These are phyloP conservation scores for Mastigias papua DNA, from an alignment of 30 jellyfish, hydroid and myxozoan species.

Conservation along the genomic window DNA sequence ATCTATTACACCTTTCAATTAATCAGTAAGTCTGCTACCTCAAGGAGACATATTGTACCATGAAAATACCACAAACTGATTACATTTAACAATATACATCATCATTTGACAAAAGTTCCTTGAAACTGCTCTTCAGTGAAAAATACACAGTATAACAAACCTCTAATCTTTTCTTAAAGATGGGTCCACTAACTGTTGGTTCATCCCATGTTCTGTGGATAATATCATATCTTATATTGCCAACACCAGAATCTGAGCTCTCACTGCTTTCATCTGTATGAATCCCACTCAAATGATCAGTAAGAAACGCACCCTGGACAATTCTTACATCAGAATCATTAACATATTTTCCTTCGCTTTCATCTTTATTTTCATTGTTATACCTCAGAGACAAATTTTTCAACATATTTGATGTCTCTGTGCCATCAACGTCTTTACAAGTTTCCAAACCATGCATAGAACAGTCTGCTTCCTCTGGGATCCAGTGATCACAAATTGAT, in stretches of 20 bases:
- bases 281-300: neutral
- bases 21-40: too few relatives aligned
- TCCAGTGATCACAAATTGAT: neutral
- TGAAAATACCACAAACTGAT: too few relatives aligned
- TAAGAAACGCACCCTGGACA: neutral
- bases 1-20: too few relatives aligned
- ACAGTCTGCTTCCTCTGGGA: neutral
- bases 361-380: neutral
- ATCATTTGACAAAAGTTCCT: neutral
- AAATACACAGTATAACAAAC: conserved; percentile 12
- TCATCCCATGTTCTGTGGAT: conserved; percentile 30
- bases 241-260: conserved; percentile 67
- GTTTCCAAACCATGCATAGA: neutral
- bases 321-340: neutral
- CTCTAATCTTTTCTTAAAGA: conserved; percentile 68
- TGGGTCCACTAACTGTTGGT: conserved; percentile 50
- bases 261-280: conserved; percentile 42
- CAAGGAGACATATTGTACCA: too few relatives aligned
- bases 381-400: neutral
- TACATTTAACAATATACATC: too few relatives aligned
- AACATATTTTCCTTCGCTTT: neutral
- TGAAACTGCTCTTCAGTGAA: neutral
- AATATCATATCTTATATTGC: conserved; percentile 18
- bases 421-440: neutral
- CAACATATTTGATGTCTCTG: neutral